Evolutionary conservation across 2,888 invertebrate species (phyloP), one percentile per base, ranked within the genome.

Genomic region (Chesias legatella): DNA sequence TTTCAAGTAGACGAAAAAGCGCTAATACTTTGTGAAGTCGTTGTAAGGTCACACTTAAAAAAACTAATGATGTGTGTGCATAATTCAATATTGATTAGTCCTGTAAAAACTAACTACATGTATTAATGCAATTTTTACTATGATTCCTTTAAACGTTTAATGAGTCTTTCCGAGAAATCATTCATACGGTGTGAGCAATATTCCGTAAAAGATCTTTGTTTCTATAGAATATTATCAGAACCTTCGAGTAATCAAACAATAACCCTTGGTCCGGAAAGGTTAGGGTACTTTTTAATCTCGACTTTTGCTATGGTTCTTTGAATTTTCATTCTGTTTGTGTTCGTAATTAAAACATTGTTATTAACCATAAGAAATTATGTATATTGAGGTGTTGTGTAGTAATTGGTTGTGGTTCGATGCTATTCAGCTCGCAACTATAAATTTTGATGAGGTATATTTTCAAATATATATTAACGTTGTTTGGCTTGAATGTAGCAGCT

Each of bases 351-450:
- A 31, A 31, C 40, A 43, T 48, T 51, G 55, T 51, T 50, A 60
- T 55, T 44, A 53, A 52, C 38, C 39, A 35, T 48, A 43, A 46
- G 33, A 49, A 39, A 35, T 22, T 21, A 34, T 25, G 35, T 37
- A 33, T 48, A 13, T 31, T 30, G 4, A 43, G 26, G 34, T 35
- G 35, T 29, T 26, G 35, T 39, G 31, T 20, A 21, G 33, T 36
- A 39, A 48, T 36, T 20, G 10, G 27, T 28, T 37, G 41, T 48
- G 38, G 34, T 27, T 48, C 44, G 42, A 48, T 54, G 54, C 56
- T 59, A 58, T 61, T 62, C 53, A 57, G 52, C 55, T 59, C 47
- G 50, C 40, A 45, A 54, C 62, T 57, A 51, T 60, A 49, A 60
- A 35, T 58, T 63, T 57, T 58, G 51, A 54, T 54, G 43, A 47